A percentile compares a stretch with the other conserved stretches of the same genome.
These are phyloP conservation scores for Maconellicoccus hirsutus DNA, from an alignment of 1,140 invertebrate species.

Conservation along the genomic window DNA sequence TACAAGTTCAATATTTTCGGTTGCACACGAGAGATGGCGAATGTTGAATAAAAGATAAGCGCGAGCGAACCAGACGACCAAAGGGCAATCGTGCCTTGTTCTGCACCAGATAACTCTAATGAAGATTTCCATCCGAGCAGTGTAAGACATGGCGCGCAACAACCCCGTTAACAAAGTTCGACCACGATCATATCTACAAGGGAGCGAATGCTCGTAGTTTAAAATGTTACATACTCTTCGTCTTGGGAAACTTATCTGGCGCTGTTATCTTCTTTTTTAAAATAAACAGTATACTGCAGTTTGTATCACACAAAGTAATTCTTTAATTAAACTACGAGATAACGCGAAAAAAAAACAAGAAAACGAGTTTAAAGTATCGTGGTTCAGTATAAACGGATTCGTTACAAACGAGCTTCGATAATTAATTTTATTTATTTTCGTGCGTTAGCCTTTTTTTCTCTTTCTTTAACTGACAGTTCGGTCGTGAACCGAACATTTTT, in stretches of 20 bases:
- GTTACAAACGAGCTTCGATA: constrained; percentile 22
- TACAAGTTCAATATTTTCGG: constrained; percentile 21
- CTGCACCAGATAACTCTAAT: constrained; percentile 22
- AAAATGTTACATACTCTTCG: not conserved
- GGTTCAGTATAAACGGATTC: constrained; percentile 19
- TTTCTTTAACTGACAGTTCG: not conserved
- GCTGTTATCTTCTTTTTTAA: constrained; percentile 13
- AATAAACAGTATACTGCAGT: constrained; percentile 16
- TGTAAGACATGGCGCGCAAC: constrained; percentile 19
- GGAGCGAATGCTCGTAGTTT: constrained; percentile 3
- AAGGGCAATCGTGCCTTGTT: constrained; percentile 21
- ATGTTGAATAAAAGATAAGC: constrained; percentile 21
- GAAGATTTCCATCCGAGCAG: constrained; percentile 17
- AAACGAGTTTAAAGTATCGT: constrained; percentile 15
- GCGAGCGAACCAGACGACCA: constrained; percentile 11
- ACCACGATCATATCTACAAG: constrained; percentile 10
- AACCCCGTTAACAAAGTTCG: constrained; percentile 20
- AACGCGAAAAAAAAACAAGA: constrained; percentile 1
- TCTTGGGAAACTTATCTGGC: not conserved
- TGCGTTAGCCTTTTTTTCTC: not conserved
- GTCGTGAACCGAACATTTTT: constrained; percentile 11
- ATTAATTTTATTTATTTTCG: constrained; percentile 23
- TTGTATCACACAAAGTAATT: constrained; percentile 21
- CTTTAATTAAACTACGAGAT: constrained; percentile 19
- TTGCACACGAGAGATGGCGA: constrained; percentile 16